These are phyloP conservation scores for chimpanzee (Pan troglodytes) DNA, from an alignment of 2,113 vertebrate genomes.

Conservation along the genomic window NHGRI_mPanTro3-v2.1_pri NC_086016.1:45218501-45219000, in stretches of 20 bases:
- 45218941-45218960: no score
- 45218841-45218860: neutral
- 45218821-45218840: no score
- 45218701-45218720: conserved; percentile 91
- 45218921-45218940: fast-evolving
- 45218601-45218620: neutral
- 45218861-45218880: neutral
- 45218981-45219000: neutral
- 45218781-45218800: conserved; percentile 91
- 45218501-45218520: fast-evolving
- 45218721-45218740: conserved; percentile 93
- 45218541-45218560: neutral
- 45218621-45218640: neutral
- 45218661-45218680: conserved; percentile 93
- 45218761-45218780: conserved; percentile 94
- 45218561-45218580: neutral
- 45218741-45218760: conserved; percentile 92
- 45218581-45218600: fast-evolving
- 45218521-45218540: neutral
- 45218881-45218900: neutral
- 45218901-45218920: fast-evolving
- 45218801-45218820: neutral
- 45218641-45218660: neutral
- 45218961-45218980: neutral
- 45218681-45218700: conserved; percentile 97